Evolutionary conservation across 2,888 invertebrate species (phyloP).

Genomic region (Psylliodes chrysocephalus): DNA sequence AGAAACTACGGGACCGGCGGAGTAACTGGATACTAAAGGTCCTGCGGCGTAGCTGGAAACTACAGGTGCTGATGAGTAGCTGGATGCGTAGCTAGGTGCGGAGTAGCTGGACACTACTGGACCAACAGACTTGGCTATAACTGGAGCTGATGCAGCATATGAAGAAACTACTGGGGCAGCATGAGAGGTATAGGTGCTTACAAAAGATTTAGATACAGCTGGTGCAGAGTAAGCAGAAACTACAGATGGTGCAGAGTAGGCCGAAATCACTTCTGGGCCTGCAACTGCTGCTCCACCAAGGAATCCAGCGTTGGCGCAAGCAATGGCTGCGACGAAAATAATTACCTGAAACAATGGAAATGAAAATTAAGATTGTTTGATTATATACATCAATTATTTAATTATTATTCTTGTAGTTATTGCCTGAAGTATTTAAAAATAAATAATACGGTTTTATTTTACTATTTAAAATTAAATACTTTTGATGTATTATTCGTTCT

Average conservation of each 20-base stretch:
- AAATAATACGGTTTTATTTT: too few species aligned
- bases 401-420: too few species aligned
- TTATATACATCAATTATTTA: too few species aligned
- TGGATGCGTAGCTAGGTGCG: neutral
- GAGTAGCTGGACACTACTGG: conserved; percentile 19
- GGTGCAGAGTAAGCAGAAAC: conserved; percentile 39
- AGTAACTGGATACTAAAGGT: conserved; percentile 11
- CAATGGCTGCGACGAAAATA: neutral
- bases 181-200: conserved; percentile 39
- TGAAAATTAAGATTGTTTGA: neutral
- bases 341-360: neutral
- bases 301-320: conserved; percentile 6
- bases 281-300: neutral
- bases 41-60: conserved; percentile 4
- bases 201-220: conserved; percentile 2
- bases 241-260: conserved; percentile 20
- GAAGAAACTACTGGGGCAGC: conserved; percentile 66
- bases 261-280: neutral
- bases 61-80: conserved; percentile 20
- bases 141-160: conserved; percentile 36
- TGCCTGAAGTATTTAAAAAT: too few species aligned
- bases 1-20: conserved; percentile 16
- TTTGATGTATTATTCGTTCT: too few species aligned
- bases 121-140: conserved; percentile 35
- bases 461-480: too few species aligned